Evolutionary conservation across 2,113 vertebrate species (phyloP), one percentile per base, ranked within the genome.

Genomic region (Scomber scombrus): DNA sequence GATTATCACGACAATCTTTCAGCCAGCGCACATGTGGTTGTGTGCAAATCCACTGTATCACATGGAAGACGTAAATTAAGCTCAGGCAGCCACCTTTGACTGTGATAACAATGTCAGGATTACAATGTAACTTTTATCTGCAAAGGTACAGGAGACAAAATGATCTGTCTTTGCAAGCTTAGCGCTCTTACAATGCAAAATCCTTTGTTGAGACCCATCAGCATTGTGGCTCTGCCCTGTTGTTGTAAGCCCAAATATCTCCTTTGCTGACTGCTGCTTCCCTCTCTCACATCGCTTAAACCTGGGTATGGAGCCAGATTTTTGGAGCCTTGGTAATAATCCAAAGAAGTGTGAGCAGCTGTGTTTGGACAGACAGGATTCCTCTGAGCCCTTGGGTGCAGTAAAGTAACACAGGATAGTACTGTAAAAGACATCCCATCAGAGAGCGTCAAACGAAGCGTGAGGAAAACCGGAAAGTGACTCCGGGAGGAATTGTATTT

Each of bases 301-400:
- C 16, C 0, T 56, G 51, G 19, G 45, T 68, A 71, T 56, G 19
- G 43, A 68, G 63, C 6, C 80, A 80, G 64, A 16, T 69, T 76
- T 78, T 72, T 46, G 51, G 47, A 50, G 78, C 56, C 69, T 70
- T 85, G 9, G 61, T 67, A 75, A 4, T 65, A 18, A 49, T 85
- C 86, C 85, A 80, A 31, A 69, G 62, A 10, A 15, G 50, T 43
- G 29, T 46, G 4, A 82, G 72, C 76, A 88, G 81, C 83, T 88
- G 76, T 86, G 80, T 91, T 89, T 90, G 67, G 75, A 84, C 62
- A 72, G 62, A 71, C 46, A 80, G 71, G 82, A 80, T 82, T 82
- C 80, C 68, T 74, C 56, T 11, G 29, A 79, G 75, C 45, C 61
- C 71, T 21, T 56, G 69, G n/a, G 55, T 69, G 40, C 29, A 49